Conservation (phyloP, 2,888 invertebrate species). For the Clusia tigrina region DNA sequence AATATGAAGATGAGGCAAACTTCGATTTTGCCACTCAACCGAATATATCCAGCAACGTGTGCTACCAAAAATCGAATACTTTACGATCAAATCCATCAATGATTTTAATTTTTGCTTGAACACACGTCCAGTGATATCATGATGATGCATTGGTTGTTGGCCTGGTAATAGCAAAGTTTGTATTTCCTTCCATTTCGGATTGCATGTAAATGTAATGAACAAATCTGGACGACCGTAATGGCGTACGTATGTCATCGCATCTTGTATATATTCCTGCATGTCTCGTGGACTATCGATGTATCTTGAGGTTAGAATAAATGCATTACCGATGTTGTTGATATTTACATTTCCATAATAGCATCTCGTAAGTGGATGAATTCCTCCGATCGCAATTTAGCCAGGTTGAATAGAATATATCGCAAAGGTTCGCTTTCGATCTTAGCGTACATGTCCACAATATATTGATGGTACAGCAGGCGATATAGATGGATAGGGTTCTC, state of each 20-base stretch:
- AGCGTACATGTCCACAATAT: conserved; percentile 54
- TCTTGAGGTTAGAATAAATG: conserved; percentile 27
- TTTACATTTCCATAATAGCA: conserved; percentile 22
- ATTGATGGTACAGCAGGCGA: conserved; percentile 34
- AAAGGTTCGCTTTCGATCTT: conserved; percentile 57
- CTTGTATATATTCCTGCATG: conserved; percentile 5
- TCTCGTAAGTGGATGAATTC: conserved; percentile 20
- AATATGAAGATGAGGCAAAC: conserved; percentile 40
- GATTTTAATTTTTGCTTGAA: conserved; percentile 35
- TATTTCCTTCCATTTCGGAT: conserved; percentile 34
- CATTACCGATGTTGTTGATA: conserved; percentile 16
- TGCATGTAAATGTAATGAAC: conserved; percentile 31
- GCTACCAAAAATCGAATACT: conserved; percentile 34
- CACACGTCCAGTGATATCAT: conserved; percentile 32
- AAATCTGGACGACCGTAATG: conserved; percentile 12
- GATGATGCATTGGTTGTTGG: conserved; percentile 32
- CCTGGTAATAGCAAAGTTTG: conserved; percentile 29
- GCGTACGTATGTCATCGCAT: neutral
- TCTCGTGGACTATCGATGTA: neutral
- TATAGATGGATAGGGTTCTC: conserved; percentile 25
- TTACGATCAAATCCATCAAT: conserved; percentile 35
- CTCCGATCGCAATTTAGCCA: conserved; percentile 33
- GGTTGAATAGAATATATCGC: conserved; percentile 47
- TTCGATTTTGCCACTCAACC: conserved; percentile 35
- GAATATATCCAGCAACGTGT: conserved; percentile 49